phyloP scores from a whole-genome alignment of 2,797 vertebrate genomes.

The Anableps anableps region DNA sequence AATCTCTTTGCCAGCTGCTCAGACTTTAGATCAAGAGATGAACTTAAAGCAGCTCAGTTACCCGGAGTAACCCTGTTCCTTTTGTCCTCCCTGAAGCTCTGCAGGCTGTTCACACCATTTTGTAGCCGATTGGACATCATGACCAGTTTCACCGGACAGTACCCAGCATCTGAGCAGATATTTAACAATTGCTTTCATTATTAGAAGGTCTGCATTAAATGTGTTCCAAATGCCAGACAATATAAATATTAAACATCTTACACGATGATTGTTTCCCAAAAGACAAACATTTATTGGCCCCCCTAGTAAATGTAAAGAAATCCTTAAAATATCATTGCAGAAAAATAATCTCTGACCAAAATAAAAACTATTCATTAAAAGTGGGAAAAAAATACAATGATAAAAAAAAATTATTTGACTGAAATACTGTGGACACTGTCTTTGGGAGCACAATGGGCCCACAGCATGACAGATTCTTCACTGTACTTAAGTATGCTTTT shows the following conservation, averaged over 20 bases:
- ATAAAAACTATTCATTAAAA: not conserved
- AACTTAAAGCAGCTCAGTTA: slow-evolving; percentile 42
- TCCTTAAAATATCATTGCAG: not conserved
- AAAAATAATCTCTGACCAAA: not conserved
- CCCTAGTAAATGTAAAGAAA: not conserved
- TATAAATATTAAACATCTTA: not conserved
- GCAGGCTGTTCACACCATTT: slow-evolving; percentile 92
- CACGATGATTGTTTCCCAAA: not conserved
- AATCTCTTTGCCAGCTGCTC: not conserved
- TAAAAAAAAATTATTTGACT: not conserved
- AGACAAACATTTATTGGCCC: not conserved
- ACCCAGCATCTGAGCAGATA: slow-evolving; percentile 84
- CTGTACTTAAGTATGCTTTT: not conserved
- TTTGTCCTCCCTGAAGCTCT: slow-evolving; percentile 98
- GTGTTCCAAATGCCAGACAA: not conserved
- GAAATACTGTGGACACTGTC: not conserved
- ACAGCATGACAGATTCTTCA: not conserved
- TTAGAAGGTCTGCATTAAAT: not conserved
- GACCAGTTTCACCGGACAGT: slow-evolving; percentile 91
- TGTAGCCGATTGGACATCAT: slow-evolving; percentile 93
- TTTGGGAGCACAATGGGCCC: not conserved
- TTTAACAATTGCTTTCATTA: not conserved
- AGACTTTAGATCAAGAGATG: not conserved
- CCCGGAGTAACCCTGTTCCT: slow-evolving; percentile 95
- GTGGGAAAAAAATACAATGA: not conserved